Base-by-base conservation (phyloP, 1,140 invertebrate species). In the Saxidomus purpurata region DNA sequence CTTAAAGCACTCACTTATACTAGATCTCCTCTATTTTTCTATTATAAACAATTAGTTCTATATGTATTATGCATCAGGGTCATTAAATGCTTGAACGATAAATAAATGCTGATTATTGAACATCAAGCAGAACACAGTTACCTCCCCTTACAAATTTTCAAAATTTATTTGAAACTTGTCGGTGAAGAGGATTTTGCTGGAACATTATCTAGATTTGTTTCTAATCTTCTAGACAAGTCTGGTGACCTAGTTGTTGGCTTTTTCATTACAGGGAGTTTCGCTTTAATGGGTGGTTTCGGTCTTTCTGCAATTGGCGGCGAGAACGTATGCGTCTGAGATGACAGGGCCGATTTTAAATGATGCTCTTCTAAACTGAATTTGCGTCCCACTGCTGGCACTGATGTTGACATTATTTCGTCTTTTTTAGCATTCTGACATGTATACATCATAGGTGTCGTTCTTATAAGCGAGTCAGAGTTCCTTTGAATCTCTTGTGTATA, bases 231-330 rank as follows among this genome's bases (percentile, higher is more conserved):
- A n/a, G 90, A 83, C 34, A 93, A 76, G 31, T 94, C 93, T 43
- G 92, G 92, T 13, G 94, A 93, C 59, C 91, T 59, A 38, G 76
- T 91, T 25, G 96, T 95, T 13, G 97, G 97, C 94, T 98, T 97
- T 59, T 97, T 97, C 94, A 98, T 96, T 36, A 98, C 96, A 84
- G 97, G 97, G 1, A 97, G 97, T 94, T 98, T 98, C 22, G 97
- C 97, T 92, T 97, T 98, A 25, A 97, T 96, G 90, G 97, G 97
- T 6, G 97, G 97, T 93, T 97, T 98, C 76, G 97, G 97, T 74
- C 97, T 96, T 69, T 94, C 93, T 71, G 93, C 93, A 71, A 94
- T 91, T 25, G 93, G 93, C 36, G 94, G 94, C 17, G 91, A 87
- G 38, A 59, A 84, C 28, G 77, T 28, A 28, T 47, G 47, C n/a